phyloP scores from a whole-genome alignment of 1,140 invertebrate genomes.

The Drusus annulatus region DNA sequence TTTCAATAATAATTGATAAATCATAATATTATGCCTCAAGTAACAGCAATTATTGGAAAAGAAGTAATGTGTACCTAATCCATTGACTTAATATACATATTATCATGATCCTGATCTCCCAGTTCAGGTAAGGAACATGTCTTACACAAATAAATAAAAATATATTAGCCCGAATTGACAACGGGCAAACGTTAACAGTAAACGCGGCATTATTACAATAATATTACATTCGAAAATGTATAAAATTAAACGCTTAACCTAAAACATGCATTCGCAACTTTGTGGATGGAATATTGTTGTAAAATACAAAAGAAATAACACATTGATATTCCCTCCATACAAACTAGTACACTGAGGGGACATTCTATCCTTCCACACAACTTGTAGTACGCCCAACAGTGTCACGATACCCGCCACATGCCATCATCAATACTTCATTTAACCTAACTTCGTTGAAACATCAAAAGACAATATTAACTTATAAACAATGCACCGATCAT shows the following conservation, averaged over 20 bases:
- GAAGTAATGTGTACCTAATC: background rate
- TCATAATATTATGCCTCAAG: slow-evolving; percentile 9
- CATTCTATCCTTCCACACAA: no score
- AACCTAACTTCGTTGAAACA: no score
- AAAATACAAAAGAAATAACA: no score
- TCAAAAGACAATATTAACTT: no score
- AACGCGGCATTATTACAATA: slow-evolving; percentile 4
- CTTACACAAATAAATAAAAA: slow-evolving; percentile 19
- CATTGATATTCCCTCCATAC: no score
- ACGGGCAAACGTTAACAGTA: slow-evolving; percentile 1
- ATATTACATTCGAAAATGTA: slow-evolving; percentile 19
- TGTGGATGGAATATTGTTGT: no score
- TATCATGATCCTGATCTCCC: background rate
- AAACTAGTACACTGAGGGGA: no score
- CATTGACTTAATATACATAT: background rate
- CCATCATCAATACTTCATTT: no score
- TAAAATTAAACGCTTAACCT: slow-evolving; percentile 1
- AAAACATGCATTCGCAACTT: background rate
- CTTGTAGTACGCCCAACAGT: no score
- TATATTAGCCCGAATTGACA: background rate
- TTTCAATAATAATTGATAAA: background rate
- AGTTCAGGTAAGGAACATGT: background rate
- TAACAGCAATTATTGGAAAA: background rate
- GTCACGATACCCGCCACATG: no score
- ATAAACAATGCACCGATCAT: no score